Evolutionary conservation across 2,113 vertebrate genomes (phyloP).

Genomic region (Litocranius walleri): DNA sequence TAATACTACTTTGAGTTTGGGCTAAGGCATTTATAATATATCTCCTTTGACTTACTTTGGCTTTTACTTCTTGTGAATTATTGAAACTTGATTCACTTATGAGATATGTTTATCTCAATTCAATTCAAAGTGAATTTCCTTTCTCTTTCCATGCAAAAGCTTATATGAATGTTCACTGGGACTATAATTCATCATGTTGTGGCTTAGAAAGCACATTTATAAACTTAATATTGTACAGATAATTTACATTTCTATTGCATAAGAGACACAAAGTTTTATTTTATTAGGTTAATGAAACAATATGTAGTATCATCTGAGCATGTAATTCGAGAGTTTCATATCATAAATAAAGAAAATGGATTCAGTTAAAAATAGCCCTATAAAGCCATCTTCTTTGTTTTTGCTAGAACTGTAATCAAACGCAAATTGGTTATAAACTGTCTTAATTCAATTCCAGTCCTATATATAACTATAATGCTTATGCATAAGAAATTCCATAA

Average conservation of each 20-base stretch:
- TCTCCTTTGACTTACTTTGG: conserved; percentile 18
- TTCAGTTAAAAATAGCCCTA: conserved; percentile 19
- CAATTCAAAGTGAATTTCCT: conserved; percentile 61
- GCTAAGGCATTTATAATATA: neutral
- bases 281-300: conserved; percentile 57
- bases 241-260: conserved; percentile 27
- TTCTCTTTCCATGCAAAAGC: conserved; percentile 26
- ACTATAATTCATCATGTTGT: conserved; percentile 23
- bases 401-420: neutral
- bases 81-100: conserved; percentile 55
- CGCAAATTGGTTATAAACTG: neutral
- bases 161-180: conserved; percentile 42
- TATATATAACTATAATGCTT: neutral
- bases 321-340: neutral
- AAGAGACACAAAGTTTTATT: conserved; percentile 48
- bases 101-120: conserved; percentile 48
- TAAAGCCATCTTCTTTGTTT: neutral
- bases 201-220: conserved; percentile 28
- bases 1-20: neutral
- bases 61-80: conserved; percentile 47
- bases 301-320: neutral
- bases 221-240: conserved; percentile 41
- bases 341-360: conserved; percentile 2
- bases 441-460: neutral
- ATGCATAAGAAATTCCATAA: neutral